Evolutionary conservation across 2,797 vertebrate species (phyloP).

Genomic region (Silurus lanzhouensis): DNA sequence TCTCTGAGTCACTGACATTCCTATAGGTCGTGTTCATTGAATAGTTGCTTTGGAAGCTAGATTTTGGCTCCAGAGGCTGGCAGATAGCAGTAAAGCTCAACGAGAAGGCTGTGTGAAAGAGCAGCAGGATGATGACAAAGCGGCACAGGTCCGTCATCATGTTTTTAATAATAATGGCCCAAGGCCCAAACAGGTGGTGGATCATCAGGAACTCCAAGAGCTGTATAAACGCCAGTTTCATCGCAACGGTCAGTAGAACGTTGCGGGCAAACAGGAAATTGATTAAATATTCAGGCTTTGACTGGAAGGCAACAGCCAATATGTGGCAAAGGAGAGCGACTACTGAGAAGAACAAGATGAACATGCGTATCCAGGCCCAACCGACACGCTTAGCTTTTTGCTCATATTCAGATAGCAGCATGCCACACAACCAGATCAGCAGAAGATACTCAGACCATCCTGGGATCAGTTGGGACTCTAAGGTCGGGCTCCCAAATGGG

Average conservation of each 20-base stretch:
- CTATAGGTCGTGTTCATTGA: conserved; percentile 17
- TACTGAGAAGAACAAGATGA: conserved; percentile 63
- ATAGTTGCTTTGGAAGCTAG: neutral
- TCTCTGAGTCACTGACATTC: neutral
- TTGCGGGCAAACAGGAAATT: conserved; percentile 67
- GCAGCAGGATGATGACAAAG: conserved; percentile 67
- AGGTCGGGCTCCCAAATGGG: conserved; percentile 61
- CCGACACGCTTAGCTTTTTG: conserved; percentile 61
- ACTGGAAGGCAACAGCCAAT: conserved; percentile 57
- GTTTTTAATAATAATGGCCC: conserved; percentile 69
- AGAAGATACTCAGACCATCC: conserved; percentile 66
- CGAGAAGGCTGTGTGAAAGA: conserved; percentile 68
- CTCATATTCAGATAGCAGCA: conserved; percentile 65
- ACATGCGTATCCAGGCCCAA: conserved; percentile 66
- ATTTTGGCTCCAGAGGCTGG: conserved; percentile 60
- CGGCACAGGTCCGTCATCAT: conserved; percentile 69
- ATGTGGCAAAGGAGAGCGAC: conserved; percentile 66
- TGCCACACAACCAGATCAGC: conserved; percentile 65
- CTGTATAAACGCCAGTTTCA: conserved; percentile 68
- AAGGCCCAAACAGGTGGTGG: conserved; percentile 71
- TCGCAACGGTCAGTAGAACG: conserved; percentile 63
- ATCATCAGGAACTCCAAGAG: conserved; percentile 70
- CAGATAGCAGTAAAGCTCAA: conserved; percentile 66
- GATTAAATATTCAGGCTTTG: conserved; percentile 32
- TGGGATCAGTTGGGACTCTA: conserved; percentile 57